Percentiles rank a stretch among this genome's conserved stretches.
These are phyloP conservation scores for Cinclus mexicanus DNA, from an alignment of 2,113 vertebrate genomes.

Conservation along the genomic window DNA sequence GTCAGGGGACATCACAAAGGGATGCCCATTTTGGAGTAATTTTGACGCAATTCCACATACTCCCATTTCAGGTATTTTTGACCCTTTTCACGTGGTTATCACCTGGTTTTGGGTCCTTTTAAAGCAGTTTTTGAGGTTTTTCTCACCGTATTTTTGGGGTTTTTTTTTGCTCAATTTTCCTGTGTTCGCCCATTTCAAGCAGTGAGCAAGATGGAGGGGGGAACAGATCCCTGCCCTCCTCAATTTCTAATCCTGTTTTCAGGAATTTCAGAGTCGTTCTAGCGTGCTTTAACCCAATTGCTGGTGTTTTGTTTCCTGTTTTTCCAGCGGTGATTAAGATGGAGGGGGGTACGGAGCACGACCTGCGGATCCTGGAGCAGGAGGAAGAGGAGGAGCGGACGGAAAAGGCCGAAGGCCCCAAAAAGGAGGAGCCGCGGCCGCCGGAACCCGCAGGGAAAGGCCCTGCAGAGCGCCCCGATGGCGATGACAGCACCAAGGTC, in stretches of 20 bases:
- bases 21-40: background rate
- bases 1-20: background rate
- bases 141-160: accelerated
- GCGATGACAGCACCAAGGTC: background rate
- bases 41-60: accelerated
- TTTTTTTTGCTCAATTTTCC: accelerated
- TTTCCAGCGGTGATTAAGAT: background rate
- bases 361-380: background rate
- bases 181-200: accelerated
- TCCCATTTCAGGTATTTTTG: background rate
- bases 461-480: accelerated
- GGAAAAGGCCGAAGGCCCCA: background rate
- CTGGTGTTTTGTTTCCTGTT: accelerated
- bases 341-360: background rate
- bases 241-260: accelerated
- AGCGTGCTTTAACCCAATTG: background rate
- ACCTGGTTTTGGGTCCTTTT: accelerated
- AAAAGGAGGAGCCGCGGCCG: background rate
- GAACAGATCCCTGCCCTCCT: accelerated
- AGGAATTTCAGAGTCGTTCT: accelerated
- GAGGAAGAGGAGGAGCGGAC: background rate
- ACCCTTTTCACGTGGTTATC: accelerated
- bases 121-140: accelerated
- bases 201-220: accelerated
- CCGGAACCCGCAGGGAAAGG: background rate